Evolutionary conservation across 53 echinoderm and acorn worm species (phyloP).

Genomic region (Mesocentrotus franciscanus): DNA sequence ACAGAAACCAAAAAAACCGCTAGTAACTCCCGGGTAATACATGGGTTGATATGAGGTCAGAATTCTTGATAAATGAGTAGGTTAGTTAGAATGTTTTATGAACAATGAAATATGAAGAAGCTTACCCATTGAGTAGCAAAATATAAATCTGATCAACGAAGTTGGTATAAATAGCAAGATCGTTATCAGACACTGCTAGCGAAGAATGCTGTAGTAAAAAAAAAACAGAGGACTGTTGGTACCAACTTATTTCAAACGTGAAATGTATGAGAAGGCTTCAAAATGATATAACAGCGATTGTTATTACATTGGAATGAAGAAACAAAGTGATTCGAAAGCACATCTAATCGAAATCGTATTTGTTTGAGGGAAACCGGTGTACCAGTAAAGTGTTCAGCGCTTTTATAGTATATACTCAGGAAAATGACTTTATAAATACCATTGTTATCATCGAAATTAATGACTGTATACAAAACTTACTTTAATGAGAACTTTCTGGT

Average conservation of each 20-base stretch:
- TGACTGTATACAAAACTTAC: not conserved
- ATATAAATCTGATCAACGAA: slow-evolving; percentile 4
- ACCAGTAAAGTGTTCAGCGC: no score
- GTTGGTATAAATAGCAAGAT: slow-evolving; percentile 32
- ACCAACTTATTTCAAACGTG: not conserved
- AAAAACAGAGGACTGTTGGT: not conserved
- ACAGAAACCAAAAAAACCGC: no score
- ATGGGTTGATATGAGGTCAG: no score
- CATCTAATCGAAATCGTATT: not conserved
- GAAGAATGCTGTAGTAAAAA: not conserved
- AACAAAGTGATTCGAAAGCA: not conserved
- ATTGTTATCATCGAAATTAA: not conserved
- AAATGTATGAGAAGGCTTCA: not conserved
- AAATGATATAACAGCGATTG: not conserved
- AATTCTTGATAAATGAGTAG: not conserved
- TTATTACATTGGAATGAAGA: not conserved
- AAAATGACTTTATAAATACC: no score
- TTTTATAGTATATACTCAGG: no score
- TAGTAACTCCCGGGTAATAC: not conserved
- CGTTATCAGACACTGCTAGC: not conserved
- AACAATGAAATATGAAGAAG: not conserved
- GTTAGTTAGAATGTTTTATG: not conserved
- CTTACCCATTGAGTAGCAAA: not conserved
- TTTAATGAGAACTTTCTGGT: slow-evolving; percentile 21
- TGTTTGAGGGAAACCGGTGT: no score